Evolutionary conservation across 2,797 vertebrate genomes (phyloP), one percentile per base, ranked within the genome.

Genomic region (Buceros bicornis): DNA sequence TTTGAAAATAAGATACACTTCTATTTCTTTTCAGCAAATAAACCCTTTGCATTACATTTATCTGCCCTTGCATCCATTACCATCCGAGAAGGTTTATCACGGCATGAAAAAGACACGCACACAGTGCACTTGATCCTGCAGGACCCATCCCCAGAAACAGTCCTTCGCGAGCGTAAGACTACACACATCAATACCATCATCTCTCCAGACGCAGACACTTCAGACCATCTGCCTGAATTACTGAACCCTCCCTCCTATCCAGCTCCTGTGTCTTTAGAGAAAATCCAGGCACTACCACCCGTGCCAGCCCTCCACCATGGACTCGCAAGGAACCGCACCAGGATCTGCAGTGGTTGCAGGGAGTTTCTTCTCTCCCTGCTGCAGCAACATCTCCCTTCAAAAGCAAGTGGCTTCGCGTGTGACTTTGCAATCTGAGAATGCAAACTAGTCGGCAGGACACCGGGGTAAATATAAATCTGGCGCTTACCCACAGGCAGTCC

Each of bases 401-500:
- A 90, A 67, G 47, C 81, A 13, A 85, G 86, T 19, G 1, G 81
- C 85, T 94, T 58, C 9, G 77, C n/a, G 57, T 87, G 67, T 72
- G 90, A 77, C 96, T 96, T 24, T 96, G 98, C 97, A 97, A 97
- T 92, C 73, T 45, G 97, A 98, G 98, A 97, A 86, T 70, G 88
- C 28, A 95, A 94, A 92, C 85, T 53, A 7, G 51, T 20, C 51
- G 74, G 96, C 94, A 89, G 96, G 91, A 94, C 91, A 87, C n/a
- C 1, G 78, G 77, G 90, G 96, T 98, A 98, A 98, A 98, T 98
- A 98, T 97, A 98, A 97, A 97, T 79, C 97, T 96, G 97, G 97
- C 97, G 98, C 99, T 99, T 98, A 99, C 99, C 99, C 91, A 98
- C 98, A 42, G 98, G 98, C 94, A 98, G 98, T 97, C 99, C 99